Conservation (phyloP, 64 coral and sea anemone species). For the Astreopora myriophthalma region DNA sequence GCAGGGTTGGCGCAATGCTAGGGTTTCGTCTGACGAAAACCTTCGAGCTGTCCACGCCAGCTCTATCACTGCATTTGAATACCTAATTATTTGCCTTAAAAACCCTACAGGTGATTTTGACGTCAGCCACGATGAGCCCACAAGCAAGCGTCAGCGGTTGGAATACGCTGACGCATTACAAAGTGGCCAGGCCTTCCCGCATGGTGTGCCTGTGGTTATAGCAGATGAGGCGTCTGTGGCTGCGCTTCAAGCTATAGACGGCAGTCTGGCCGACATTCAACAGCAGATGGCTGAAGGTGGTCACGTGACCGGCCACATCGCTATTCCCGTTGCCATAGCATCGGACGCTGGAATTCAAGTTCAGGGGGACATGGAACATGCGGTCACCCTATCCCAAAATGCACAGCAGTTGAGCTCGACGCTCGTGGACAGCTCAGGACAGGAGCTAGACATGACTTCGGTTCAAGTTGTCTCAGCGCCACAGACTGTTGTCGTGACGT, state of each 20-base stretch:
- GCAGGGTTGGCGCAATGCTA: too few relatives aligned
- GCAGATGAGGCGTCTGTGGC: conserved; percentile 95
- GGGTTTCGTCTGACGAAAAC: too few relatives aligned
- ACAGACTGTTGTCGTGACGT: conserved; percentile 90
- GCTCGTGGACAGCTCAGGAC: conserved; percentile 60
- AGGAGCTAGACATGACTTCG: conserved; percentile 69
- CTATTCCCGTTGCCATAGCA: conserved; percentile 98
- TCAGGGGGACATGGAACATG: conserved; percentile 67
- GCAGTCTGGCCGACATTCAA: conserved; percentile 85
- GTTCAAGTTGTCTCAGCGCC: conserved; percentile 71
- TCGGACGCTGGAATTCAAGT: conserved; percentile 91
- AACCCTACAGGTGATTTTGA: conserved; percentile 58
- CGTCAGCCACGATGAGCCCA: conserved; percentile 65
- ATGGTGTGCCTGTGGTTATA: conserved; percentile 87
- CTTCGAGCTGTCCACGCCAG: too few relatives aligned
- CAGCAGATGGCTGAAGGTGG: conserved; percentile 89
- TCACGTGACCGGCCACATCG: conserved; percentile 87
- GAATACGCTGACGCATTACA: conserved; percentile 79
- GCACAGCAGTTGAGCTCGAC: conserved; percentile 72
- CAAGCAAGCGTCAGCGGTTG: conserved; percentile 84
- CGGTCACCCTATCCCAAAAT: conserved; percentile 68
- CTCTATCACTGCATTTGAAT: neutral
- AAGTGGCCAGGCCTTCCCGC: conserved; percentile 80
- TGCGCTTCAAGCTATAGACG: conserved; percentile 95
- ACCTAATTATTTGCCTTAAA: neutral